Conservation (phyloP, 2,113 vertebrate species). For the Isurus oxyrinchus region DNA sequence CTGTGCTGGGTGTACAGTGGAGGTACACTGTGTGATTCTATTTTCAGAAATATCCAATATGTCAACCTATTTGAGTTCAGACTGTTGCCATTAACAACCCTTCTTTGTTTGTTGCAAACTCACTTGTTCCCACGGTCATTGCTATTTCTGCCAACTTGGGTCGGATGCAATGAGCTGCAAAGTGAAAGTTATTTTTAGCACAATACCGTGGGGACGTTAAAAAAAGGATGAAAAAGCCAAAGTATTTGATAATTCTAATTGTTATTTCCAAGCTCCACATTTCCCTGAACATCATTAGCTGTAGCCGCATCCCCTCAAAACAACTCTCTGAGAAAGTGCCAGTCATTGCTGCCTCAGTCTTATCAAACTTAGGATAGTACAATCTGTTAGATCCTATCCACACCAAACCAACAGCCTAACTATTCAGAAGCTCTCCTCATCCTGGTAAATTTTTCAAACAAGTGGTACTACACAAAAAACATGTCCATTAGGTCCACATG, state of each 20-base stretch:
- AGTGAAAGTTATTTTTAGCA: neutral
- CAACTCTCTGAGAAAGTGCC: too few relatives aligned
- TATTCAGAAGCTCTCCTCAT: neutral
- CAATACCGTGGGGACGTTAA: neutral
- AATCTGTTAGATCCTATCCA: neutral
- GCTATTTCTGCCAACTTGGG: neutral
- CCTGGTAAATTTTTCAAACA: neutral
- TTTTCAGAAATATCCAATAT: neutral
- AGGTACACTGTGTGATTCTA: neutral
- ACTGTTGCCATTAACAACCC: neutral
- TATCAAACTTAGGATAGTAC: neutral
- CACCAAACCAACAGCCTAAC: neutral
- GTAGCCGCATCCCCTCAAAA: neutral
- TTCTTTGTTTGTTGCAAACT: neutral
- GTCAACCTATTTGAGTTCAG: neutral
- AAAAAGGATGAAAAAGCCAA: neutral
- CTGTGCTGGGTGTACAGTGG: too few relatives aligned
- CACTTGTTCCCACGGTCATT: neutral
- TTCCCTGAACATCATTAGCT: neutral
- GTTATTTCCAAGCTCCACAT: neutral
- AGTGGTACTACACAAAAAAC: neutral
- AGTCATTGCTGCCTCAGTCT: neutral
- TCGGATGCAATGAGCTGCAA: neutral
- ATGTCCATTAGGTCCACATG: neutral
- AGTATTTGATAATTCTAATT: neutral